A percentile compares a stretch with the other conserved stretches of the same genome.
Evolutionary conservation across 2,888 invertebrate species (phyloP).

Genomic region (Cosmopolites sordidus): DNA sequence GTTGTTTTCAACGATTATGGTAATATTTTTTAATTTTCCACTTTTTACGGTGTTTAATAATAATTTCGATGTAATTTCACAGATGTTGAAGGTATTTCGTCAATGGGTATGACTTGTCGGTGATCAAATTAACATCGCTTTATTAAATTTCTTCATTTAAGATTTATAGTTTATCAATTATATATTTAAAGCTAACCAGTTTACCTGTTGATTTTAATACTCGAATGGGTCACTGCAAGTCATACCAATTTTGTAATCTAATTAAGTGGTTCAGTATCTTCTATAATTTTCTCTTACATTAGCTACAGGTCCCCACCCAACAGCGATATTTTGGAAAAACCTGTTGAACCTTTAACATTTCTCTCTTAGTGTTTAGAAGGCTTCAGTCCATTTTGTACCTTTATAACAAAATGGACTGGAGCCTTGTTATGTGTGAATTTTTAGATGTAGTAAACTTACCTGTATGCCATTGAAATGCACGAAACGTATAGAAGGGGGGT

Average conservation of each 20-base stretch:
- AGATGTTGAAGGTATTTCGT: neutral
- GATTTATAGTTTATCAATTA: too few species aligned
- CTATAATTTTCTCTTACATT: neutral
- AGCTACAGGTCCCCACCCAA: slow-evolving; percentile 29
- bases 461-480: slow-evolving; percentile 86
- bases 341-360: slow-evolving; percentile 31
- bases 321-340: slow-evolving; percentile 7
- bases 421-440: slow-evolving; percentile 23
- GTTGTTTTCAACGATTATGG: neutral
- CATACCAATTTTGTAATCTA: neutral
- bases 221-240: neutral
- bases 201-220: neutral
- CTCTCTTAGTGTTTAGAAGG: slow-evolving; percentile 20
- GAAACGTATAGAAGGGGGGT: slow-evolving; percentile 83
- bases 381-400: slow-evolving; percentile 12
- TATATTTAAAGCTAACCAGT: neutral
- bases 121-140: neutral
- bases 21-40: neutral
- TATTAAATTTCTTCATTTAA: too few species aligned
- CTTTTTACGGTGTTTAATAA: neutral
- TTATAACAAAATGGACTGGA: slow-evolving; percentile 10
- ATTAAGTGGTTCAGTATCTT: neutral
- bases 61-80: neutral
- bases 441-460: slow-evolving; percentile 36
- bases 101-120: neutral